Conservation (phyloP, 2,888 invertebrate genomes). For the Cetonia aurata region DNA sequence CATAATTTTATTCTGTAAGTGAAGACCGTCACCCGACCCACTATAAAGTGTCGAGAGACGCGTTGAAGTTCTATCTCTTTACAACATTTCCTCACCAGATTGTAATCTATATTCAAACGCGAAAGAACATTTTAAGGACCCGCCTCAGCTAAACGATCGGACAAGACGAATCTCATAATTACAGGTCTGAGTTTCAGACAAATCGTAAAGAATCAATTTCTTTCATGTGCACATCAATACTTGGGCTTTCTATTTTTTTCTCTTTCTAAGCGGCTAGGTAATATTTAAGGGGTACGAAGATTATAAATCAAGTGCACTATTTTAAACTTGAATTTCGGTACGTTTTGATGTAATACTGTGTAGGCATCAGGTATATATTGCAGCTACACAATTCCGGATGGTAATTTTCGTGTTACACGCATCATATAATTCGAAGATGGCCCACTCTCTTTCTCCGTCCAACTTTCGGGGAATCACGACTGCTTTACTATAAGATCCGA, state of each 20-base stretch:
- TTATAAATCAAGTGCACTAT: slow-evolving; percentile 41
- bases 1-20: too few species aligned
- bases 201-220: slow-evolving; percentile 41
- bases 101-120: slow-evolving; percentile 14
- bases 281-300: slow-evolving; percentile 30
- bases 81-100: slow-evolving; percentile 5
- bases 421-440: slow-evolving; percentile 48
- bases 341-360: slow-evolving; percentile 19
- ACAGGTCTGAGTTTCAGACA: slow-evolving; percentile 38
- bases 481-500: slow-evolving; percentile 14
- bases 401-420: slow-evolving; percentile 53
- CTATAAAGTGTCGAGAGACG: background rate
- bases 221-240: slow-evolving; percentile 29
- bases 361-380: slow-evolving; percentile 25
- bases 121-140: slow-evolving; percentile 23
- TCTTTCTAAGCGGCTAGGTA: slow-evolving; percentile 8
- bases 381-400: slow-evolving; percentile 29
- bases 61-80: background rate
- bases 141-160: slow-evolving; percentile 30
- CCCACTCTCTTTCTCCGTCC: slow-evolving; percentile 18
- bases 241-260: background rate
- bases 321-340: slow-evolving; percentile 38
- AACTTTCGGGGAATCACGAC: slow-evolving; percentile 11
- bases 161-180: slow-evolving; percentile 26
- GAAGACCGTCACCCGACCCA: background rate